A percentile compares a stretch with the other conserved stretches of the same genome.
These are phyloP conservation scores for Xyrichtys novacula DNA, from an alignment of 2,797 vertebrate species.

Conservation along the genomic window DNA sequence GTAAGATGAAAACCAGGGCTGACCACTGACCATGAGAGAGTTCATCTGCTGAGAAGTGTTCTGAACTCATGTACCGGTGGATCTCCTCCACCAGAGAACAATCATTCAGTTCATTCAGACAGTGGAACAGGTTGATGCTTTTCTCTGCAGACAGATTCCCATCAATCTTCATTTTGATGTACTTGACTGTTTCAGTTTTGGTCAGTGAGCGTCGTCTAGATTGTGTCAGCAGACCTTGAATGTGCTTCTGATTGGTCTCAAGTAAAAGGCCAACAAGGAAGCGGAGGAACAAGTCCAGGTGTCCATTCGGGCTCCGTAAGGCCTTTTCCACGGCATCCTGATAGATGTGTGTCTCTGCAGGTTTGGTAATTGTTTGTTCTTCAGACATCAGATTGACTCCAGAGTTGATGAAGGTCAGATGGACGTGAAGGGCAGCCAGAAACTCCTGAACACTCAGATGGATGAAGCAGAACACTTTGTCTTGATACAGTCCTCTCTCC, in stretches of 20 bases:
- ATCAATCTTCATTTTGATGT: conserved; percentile 33
- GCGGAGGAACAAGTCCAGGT: conserved; percentile 37
- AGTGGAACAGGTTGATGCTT: conserved; percentile 40
- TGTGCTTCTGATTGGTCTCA: conserved; percentile 19
- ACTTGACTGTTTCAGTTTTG: background rate
- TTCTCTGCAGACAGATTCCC: conserved; percentile 21
- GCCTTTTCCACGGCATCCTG: conserved; percentile 20
- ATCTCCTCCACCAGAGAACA: too few relatives aligned
- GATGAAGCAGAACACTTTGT: too few relatives aligned
- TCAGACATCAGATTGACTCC: too few relatives aligned
- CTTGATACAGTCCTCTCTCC: too few relatives aligned
- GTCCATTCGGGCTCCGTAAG: conserved; percentile 24
- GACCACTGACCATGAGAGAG: conserved; percentile 28
- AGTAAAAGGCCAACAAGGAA: conserved; percentile 29
- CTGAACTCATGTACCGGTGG: conserved; percentile 6
- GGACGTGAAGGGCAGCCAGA: too few relatives aligned
- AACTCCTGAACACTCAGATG: too few relatives aligned
- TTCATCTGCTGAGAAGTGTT: background rate
- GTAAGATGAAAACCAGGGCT: conserved; percentile 23
- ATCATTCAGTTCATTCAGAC: too few relatives aligned
- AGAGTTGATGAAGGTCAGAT: too few relatives aligned
- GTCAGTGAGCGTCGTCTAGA: background rate
- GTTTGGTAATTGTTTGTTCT: too few relatives aligned
- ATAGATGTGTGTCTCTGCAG: too few relatives aligned
- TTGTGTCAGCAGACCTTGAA: conserved; percentile 15